Evolutionary conservation across 2,113 vertebrate genomes (phyloP).

Genomic region (Polypterus senegalus): DNA sequence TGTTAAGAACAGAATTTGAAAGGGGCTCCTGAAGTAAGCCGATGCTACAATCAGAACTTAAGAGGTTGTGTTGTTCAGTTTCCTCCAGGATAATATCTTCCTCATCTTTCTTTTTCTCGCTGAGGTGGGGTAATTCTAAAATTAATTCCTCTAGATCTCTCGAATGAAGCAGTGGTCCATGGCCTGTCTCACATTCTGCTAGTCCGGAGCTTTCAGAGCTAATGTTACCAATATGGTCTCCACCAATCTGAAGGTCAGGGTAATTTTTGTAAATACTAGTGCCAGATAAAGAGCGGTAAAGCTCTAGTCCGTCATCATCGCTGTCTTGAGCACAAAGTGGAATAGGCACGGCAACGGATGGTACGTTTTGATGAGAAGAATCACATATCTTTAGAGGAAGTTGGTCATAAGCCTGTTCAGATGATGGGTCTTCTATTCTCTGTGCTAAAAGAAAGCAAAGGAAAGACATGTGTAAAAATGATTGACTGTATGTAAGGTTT

Average conservation of each 20-base stretch:
- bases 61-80: not conserved
- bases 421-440: not conserved
- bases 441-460: not conserved
- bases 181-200: constrained; percentile 16
- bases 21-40: constrained; percentile 49
- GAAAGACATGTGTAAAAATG: not conserved
- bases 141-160: constrained; percentile 30
- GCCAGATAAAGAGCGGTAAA: constrained; percentile 41
- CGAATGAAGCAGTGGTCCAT: constrained; percentile 40
- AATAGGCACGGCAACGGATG: constrained; percentile 34
- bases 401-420: not conserved
- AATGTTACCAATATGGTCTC: constrained; percentile 34
- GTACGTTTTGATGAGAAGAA: not conserved
- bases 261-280: constrained; percentile 65
- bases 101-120: not conserved
- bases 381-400: not conserved
- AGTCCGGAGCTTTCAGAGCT: constrained; percentile 37
- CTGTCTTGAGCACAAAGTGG: constrained; percentile 22
- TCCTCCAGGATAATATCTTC: not conserved
- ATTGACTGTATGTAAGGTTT: too few relatives aligned
- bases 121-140: not conserved
- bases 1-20: constrained; percentile 70
- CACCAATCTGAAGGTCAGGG: constrained; percentile 55
- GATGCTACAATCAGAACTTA: constrained; percentile 50
- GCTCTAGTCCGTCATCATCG: constrained; percentile 21